These are phyloP conservation scores for Poecilia picta DNA, from an alignment of 2,797 vertebrate genomes.

Conservation along the genomic window DNA sequence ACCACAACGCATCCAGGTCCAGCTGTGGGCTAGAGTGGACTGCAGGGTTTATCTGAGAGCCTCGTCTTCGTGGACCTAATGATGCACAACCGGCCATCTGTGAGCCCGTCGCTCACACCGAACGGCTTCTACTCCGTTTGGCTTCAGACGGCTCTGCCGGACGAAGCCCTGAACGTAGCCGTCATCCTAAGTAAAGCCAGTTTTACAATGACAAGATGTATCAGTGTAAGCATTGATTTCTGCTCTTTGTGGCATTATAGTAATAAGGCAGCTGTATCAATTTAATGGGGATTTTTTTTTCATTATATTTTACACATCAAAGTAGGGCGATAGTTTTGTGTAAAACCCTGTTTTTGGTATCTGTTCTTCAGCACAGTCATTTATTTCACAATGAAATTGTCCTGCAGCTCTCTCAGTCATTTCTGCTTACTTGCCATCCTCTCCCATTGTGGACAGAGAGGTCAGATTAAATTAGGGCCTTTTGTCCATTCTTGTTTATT, in stretches of 20 bases:
- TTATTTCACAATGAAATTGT: not conserved
- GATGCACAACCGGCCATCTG: slow-evolving; percentile 74
- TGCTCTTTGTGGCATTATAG: not conserved
- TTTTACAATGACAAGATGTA: slow-evolving; percentile 15
- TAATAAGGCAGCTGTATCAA: not conserved
- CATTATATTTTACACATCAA: not conserved
- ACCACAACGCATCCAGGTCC: slow-evolving; percentile 37
- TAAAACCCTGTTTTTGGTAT: not conserved
- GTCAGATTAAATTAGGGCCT: not conserved
- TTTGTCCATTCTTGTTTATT: not conserved
- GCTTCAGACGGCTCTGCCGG: slow-evolving; percentile 36
- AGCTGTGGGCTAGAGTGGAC: slow-evolving; percentile 67
- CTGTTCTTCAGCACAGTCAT: not conserved
- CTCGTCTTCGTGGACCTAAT: slow-evolving; percentile 62
- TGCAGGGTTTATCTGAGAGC: slow-evolving; percentile 47
- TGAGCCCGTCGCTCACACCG: slow-evolving; percentile 43
- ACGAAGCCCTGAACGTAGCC: slow-evolving; percentile 25
- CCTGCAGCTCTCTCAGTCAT: not conserved
- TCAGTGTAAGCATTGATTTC: not conserved
- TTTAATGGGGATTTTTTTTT: not conserved
- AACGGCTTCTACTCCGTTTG: slow-evolving; percentile 58
- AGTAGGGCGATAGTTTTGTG: not conserved
- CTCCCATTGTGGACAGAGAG: not conserved
- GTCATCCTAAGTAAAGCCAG: slow-evolving; percentile 19
- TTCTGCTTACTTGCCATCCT: not conserved